phyloP scores from a whole-genome alignment of 1,140 invertebrate species.

The Archivesica marissinica region DNA sequence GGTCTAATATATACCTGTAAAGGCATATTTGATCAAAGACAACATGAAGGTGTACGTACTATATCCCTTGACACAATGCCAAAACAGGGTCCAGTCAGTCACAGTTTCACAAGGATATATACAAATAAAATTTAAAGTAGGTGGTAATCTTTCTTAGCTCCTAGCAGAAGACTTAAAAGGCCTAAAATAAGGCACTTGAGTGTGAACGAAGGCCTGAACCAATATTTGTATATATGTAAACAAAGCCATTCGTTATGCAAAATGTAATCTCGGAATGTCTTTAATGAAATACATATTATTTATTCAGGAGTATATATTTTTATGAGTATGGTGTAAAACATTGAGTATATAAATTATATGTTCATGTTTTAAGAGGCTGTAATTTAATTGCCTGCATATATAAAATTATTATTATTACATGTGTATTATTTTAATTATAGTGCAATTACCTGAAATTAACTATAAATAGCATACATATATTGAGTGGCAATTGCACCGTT shows the following conservation, averaged over 20 bases:
- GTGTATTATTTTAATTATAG: no score
- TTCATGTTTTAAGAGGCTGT: no score
- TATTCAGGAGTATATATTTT: no score
- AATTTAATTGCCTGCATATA: no score
- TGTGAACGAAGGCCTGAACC: not conserved
- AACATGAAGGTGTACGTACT: not conserved
- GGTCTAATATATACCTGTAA: no score
- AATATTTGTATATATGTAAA: slow-evolving; percentile 26
- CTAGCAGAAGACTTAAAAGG: slow-evolving; percentile 8
- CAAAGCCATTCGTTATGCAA: slow-evolving; percentile 4
- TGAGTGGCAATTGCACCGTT: no score
- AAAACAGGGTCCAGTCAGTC: slow-evolving; percentile 16
- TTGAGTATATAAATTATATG: no score
- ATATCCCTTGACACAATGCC: not conserved
- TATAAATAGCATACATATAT: no score
- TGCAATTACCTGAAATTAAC: no score
- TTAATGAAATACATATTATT: no score
- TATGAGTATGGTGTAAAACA: no score
- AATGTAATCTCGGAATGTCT: slow-evolving; percentile 1
- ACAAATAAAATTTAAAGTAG: slow-evolving; percentile 20
- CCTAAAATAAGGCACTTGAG: slow-evolving; percentile 6
- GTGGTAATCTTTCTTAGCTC: not conserved
- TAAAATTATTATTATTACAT: no score
- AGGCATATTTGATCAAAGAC: slow-evolving; percentile 35
- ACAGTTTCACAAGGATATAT: slow-evolving; percentile 25